Base-by-base conservation (phyloP, 2,113 vertebrate species). In the Atherinomorus stipes region DNA sequence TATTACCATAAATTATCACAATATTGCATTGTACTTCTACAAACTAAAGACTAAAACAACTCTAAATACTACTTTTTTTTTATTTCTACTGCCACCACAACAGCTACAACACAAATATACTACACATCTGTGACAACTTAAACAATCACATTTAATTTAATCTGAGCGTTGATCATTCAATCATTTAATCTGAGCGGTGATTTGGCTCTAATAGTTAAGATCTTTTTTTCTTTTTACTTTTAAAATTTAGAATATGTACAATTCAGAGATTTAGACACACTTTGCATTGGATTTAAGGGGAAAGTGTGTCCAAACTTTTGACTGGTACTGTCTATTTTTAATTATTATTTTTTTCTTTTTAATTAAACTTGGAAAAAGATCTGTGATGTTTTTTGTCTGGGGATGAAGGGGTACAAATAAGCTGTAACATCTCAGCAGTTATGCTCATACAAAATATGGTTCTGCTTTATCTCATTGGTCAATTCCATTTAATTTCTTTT, bases 171-270 rank as follows among this genome's bases (percentile, higher is more conserved):
- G 56, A 84, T 44, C n/a, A n/a, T n/a, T n/a, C n/a, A n/a, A 49
- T 62, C 58, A 38, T 78, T 79, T 80, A 78, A 44, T 63, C 53
- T 80, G 68, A 79, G 64, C 37, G 11, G 37, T 83, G 56, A 84
- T 44, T 61, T 81, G 42, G 61, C 53, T 80, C 18, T 10, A 47
- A 67, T 11, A 12, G 34, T 40, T 67, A 84, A 23, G 66, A 64
- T 84, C 63, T 59, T 65, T 40, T n/a, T 38, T 3, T 2, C 7
- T n/a, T 52, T 44, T 8, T 26, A 11, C 18, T 7, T 26, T 11
- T 71, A 74, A 56, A 71, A 22, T 51, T 57, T 31, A 31, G 3
- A 31, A 31, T 7, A 31, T 7, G 28, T 31, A 7, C 28, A 3
- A 31, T 3, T 31, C 28, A 31, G 7, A 31, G 28, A 31, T 31